Conservation (phyloP, 2,888 invertebrate species). For the Ochropacha duplaris region DNA sequence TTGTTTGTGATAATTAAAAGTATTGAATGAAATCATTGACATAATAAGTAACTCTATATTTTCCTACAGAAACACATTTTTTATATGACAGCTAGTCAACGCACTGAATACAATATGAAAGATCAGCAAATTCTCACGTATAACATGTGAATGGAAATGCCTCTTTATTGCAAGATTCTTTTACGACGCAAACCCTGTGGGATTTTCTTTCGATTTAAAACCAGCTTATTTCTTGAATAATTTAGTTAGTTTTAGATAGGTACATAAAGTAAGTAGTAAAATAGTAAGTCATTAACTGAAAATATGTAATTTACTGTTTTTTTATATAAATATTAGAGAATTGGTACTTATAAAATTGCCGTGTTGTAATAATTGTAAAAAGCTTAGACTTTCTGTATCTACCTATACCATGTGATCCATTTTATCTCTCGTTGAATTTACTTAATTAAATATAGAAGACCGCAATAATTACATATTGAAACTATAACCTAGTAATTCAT, state of each 20-base stretch:
- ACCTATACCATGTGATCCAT: too few species aligned
- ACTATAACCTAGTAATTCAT: neutral
- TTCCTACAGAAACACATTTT: constrained; percentile 28
- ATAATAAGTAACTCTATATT: constrained; percentile 9
- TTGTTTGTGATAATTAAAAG: constrained; percentile 4
- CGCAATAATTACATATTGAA: neutral
- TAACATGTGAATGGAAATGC: constrained; percentile 48
- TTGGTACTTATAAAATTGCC: too few species aligned
- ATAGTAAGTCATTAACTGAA: too few species aligned
- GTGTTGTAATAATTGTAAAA: too few species aligned
- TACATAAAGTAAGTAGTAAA: too few species aligned
- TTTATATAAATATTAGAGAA: too few species aligned
- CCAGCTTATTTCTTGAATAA: constrained; percentile 2
- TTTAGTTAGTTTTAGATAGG: neutral
- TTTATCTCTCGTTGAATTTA: neutral
- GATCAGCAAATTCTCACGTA: constrained; percentile 43
- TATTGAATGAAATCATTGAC: neutral
- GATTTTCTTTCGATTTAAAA: constrained; percentile 26
- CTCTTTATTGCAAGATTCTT: constrained; percentile 44
- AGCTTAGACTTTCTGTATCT: too few species aligned
- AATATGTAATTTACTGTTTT: too few species aligned
- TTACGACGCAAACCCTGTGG: constrained; percentile 25
- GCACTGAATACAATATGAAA: constrained; percentile 43
- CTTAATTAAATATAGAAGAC: constrained; percentile 8
- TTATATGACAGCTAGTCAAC: constrained; percentile 32